Conservation (phyloP, 1,140 invertebrate genomes). For the Drosophila athabasca region DNA sequence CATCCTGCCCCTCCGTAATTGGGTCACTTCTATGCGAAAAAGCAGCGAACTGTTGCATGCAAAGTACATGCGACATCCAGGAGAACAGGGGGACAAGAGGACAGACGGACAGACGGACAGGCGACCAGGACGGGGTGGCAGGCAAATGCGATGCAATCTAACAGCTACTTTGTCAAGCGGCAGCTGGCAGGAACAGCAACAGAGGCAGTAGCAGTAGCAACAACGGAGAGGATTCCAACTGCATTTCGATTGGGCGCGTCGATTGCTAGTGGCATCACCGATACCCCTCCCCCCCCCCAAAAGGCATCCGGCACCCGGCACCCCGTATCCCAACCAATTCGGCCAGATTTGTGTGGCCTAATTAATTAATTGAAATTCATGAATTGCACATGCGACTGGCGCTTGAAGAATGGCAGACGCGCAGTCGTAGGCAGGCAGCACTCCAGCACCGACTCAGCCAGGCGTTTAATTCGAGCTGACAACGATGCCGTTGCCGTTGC, state of each 20-base stretch:
- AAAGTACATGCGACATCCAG: slow-evolving; percentile 47
- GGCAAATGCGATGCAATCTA: slow-evolving; percentile 75
- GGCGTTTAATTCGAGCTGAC: slow-evolving; percentile 52
- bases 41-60: slow-evolving; percentile 80
- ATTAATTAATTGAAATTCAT: slow-evolving; percentile 82
- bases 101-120: background rate
- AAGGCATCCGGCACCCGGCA: background rate
- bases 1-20: slow-evolving; percentile 50
- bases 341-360: slow-evolving; percentile 73
- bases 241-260: slow-evolving; percentile 67
- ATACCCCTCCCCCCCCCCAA: background rate
- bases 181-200: slow-evolving; percentile 60
- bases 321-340: slow-evolving; percentile 1
- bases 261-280: slow-evolving; percentile 40
- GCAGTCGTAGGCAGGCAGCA: slow-evolving; percentile 10
- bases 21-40: slow-evolving; percentile 80
- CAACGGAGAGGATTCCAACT: slow-evolving; percentile 46
- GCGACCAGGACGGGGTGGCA: slow-evolving; percentile 6
- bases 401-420: slow-evolving; percentile 57
- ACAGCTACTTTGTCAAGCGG: slow-evolving; percentile 76
- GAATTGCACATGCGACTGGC: slow-evolving; percentile 77
- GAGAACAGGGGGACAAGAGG: background rate
- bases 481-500: slow-evolving; percentile 29
- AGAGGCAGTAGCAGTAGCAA: slow-evolving; percentile 19
- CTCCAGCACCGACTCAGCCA: slow-evolving; percentile 26